Evolutionary conservation across 2,888 invertebrate species (phyloP).

Genomic region (Drosophila niveifrons): DNA sequence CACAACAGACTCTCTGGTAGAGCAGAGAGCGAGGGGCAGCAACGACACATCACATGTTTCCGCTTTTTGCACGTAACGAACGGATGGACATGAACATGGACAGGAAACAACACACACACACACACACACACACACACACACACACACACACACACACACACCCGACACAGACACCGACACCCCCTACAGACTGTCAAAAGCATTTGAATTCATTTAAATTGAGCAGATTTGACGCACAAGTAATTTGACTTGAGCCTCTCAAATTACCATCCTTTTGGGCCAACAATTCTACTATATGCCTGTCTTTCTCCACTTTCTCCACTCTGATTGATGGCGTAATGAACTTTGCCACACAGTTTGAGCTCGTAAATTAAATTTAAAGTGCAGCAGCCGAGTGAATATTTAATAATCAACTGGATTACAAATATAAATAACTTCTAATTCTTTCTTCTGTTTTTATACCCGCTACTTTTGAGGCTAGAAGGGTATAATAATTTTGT

Average conservation of each 20-base stretch:
- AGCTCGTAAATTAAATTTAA: conserved; percentile 69
- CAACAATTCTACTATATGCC: no score
- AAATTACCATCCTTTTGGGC: conserved; percentile 33
- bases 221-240: conserved; percentile 56
- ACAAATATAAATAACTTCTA: conserved; percentile 6
- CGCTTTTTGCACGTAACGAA: conserved; percentile 72
- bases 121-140: conserved; percentile 20
- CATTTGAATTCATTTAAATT: conserved; percentile 74
- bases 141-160: conserved; percentile 14
- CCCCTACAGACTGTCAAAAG: conserved; percentile 25
- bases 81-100: conserved; percentile 45
- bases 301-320: neutral
- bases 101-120: conserved; percentile 31
- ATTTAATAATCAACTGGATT: conserved; percentile 73
- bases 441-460: neutral
- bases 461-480: no score
- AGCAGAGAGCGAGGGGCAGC: conserved; percentile 12
- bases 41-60: conserved; percentile 73
- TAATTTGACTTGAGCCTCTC: conserved; percentile 56
- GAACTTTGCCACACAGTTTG: conserved; percentile 60
- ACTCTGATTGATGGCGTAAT: conserved; percentile 64
- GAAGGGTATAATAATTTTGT: no score
- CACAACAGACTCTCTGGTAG: conserved; percentile 25
- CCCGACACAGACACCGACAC: conserved; percentile 14
- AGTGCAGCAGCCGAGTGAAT: conserved; percentile 63